Evolutionary conservation across 2,113 vertebrate genomes (phyloP).

Genomic region (Alexandromys fortis): DNA sequence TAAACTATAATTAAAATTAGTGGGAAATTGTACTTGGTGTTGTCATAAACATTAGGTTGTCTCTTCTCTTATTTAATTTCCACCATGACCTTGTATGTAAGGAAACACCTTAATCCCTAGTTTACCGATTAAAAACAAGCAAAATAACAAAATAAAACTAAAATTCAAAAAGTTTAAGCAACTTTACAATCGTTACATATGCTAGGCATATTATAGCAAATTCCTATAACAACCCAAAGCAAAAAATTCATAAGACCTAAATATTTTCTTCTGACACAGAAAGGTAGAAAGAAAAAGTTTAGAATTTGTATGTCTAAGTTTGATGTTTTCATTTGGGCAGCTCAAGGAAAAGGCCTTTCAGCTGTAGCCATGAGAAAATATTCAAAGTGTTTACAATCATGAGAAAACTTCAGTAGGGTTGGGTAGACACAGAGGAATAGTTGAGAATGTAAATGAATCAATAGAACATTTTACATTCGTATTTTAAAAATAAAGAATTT

Average conservation of each 20-base stretch:
- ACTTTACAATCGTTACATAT: no score
- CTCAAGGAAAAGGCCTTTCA: background rate
- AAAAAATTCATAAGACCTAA: background rate
- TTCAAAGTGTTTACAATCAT: background rate
- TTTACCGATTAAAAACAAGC: background rate
- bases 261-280: background rate
- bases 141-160: no score
- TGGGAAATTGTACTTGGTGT: background rate
- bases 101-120: background rate
- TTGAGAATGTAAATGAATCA: constrained; percentile 29
- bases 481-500: constrained; percentile 2
- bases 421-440: background rate
- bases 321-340: background rate
- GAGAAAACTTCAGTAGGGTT: background rate
- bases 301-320: background rate
- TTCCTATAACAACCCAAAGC: background rate
- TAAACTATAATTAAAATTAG: background rate
- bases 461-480: background rate
- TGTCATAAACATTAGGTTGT: constrained; percentile 1
- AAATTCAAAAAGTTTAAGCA: no score
- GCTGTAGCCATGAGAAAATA: background rate
- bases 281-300: background rate
- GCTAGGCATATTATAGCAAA: background rate
- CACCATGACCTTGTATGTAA: background rate
- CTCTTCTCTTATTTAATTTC: constrained; percentile 29